Evolutionary conservation across 2,797 vertebrate species (phyloP).

Genomic region (Menidia menidia): DNA sequence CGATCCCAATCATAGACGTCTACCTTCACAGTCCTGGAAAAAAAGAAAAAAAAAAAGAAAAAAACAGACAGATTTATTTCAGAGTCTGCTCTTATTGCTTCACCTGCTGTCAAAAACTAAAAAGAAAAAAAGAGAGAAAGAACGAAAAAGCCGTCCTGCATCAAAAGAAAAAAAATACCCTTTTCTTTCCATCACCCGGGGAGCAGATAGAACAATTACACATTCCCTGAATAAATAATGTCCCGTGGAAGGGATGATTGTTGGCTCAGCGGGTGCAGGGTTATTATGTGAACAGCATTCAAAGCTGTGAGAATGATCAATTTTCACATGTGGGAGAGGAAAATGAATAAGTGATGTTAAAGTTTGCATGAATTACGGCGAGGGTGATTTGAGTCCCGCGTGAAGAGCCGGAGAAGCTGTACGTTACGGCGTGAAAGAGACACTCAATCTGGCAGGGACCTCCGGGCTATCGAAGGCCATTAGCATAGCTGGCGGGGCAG

Average conservation of each 20-base stretch:
- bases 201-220: constrained; percentile 33
- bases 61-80: constrained; percentile 4
- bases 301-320: constrained; percentile 11
- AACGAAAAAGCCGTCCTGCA: neutral
- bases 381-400: neutral
- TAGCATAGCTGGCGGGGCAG: neutral
- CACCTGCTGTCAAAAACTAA: neutral
- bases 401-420: neutral
- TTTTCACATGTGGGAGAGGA: constrained; percentile 4
- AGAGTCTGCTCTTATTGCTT: constrained; percentile 7
- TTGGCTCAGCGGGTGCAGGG: constrained; percentile 16
- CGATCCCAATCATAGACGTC: constrained; percentile 98
- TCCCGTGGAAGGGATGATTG: constrained; percentile 20
- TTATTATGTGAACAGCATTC: constrained; percentile 19
- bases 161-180: neutral
- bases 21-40: constrained; percentile 96
- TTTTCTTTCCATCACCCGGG: constrained; percentile 9
- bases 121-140: constrained; percentile 5
- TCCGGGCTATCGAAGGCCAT: constrained; percentile 1
- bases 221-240: constrained; percentile 33
- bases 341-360: constrained; percentile 1
- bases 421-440: neutral
- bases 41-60: constrained; percentile 57
- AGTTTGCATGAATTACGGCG: neutral
- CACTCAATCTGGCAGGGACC: neutral